Evolutionary conservation across 2,113 vertebrate genomes (phyloP).

Genomic region (Tachycineta bicolor): DNA sequence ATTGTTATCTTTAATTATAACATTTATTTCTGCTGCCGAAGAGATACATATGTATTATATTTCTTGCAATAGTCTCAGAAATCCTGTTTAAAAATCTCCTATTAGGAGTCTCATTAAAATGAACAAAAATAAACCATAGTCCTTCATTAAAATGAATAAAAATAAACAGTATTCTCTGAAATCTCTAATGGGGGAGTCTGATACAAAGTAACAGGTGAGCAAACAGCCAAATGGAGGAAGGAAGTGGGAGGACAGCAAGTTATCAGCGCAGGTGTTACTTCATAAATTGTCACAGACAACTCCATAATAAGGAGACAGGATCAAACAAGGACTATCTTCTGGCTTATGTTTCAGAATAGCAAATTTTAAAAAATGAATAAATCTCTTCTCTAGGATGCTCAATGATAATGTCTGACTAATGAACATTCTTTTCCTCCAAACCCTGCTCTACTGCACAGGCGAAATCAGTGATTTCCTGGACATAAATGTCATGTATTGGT

Average conservation of each 20-base stretch:
- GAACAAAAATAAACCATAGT: neutral
- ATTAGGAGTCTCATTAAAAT: neutral
- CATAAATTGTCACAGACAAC: constrained; percentile 10
- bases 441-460: neutral
- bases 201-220: constrained; percentile 17
- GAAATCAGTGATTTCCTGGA: neutral
- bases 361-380: neutral
- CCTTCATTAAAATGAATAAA: neutral
- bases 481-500: neutral
- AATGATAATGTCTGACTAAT: neutral
- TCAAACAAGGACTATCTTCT: neutral
- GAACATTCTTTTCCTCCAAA: neutral
- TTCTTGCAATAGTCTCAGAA: neutral
- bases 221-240: neutral
- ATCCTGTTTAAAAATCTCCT: neutral
- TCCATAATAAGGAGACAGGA: neutral
- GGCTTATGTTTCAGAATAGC: neutral
- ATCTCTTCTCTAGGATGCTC: neutral
- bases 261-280: neutral
- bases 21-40: neutral
- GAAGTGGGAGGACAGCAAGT: neutral
- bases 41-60: neutral
- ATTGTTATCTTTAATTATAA: neutral
- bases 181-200: neutral
- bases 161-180: neutral